Conservation (phyloP, 92 coral and sea anemone species). For the Epizoanthus illoricatus region DNA sequence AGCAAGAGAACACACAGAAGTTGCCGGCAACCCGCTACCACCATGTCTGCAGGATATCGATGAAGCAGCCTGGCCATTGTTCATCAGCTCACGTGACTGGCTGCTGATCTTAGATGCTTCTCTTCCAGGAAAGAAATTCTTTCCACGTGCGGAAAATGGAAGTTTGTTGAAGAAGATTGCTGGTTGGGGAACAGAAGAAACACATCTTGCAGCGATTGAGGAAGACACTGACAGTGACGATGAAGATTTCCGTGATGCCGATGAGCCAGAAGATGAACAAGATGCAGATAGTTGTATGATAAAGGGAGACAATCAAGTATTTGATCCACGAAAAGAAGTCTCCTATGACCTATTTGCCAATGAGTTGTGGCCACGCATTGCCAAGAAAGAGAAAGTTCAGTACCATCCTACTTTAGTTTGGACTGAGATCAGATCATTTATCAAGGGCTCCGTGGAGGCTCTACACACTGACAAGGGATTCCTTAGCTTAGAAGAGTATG, state of each 20-base stretch:
- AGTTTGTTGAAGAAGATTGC: constrained; percentile 31
- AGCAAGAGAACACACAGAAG: constrained; percentile 11
- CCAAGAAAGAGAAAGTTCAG: constrained; percentile 47
- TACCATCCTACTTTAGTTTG: constrained; percentile 64
- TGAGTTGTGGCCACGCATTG: constrained; percentile 55
- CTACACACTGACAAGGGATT: constrained; percentile 49
- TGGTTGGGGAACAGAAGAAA: constrained; percentile 24
- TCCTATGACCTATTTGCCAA: constrained; percentile 53
- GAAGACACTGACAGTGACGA: constrained; percentile 33
- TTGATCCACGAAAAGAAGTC: constrained; percentile 48
- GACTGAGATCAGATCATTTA: constrained; percentile 66
- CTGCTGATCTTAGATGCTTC: constrained; percentile 57
- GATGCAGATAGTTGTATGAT: neutral
- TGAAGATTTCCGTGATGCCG: neutral
- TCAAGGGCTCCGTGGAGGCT: constrained; percentile 63
- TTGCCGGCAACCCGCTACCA: constrained; percentile 2
- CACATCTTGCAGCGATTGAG: neutral
- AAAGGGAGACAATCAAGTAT: neutral
- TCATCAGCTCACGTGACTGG: constrained; percentile 57
- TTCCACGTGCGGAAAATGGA: constrained; percentile 47
- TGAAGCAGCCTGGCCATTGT: constrained; percentile 62
- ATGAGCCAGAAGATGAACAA: constrained; percentile 35
- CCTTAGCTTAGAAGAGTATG: constrained; percentile 51
- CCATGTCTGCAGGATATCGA: constrained; percentile 45
- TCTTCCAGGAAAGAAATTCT: constrained; percentile 40